Conservation (phyloP, 2,797 vertebrate genomes). For the Cyprinella venusta region DNA sequence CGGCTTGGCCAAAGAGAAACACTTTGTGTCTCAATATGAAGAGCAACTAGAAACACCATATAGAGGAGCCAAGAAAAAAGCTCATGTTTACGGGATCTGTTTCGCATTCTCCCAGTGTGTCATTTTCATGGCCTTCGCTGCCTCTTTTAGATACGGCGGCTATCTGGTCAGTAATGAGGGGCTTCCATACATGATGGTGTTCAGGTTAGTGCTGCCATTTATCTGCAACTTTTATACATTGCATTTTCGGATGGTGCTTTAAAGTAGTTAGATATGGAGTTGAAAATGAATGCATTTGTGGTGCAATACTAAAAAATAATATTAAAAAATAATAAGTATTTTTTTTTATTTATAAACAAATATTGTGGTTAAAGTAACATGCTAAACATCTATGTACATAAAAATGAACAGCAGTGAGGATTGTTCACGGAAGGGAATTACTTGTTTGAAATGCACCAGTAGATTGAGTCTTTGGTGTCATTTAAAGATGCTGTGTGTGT, state of each 20-base stretch:
- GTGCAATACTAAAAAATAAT: not conserved
- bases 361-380: no score
- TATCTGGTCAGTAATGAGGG: constrained; percentile 76
- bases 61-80: constrained; percentile 76
- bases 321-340: no score
- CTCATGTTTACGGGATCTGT: constrained; percentile 77
- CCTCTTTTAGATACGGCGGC: constrained; percentile 83
- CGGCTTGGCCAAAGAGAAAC: constrained; percentile 78
- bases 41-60: constrained; percentile 73
- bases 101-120: constrained; percentile 81
- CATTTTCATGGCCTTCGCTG: constrained; percentile 81
- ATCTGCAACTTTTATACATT: not conserved
- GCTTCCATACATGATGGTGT: constrained; percentile 77
- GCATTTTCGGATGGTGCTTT: not conserved
- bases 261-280: not conserved
- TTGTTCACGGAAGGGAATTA: not conserved
- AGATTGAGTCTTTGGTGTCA: not conserved
- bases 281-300: not conserved
- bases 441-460: not conserved
- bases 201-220: constrained; percentile 71
- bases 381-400: not conserved
- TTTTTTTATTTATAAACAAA: no score
- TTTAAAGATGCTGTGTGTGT: no score
- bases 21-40: constrained; percentile 77
- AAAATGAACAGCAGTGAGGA: not conserved